Conservation (phyloP, 2,113 vertebrate species). For the Mustela lutreola region DNA sequence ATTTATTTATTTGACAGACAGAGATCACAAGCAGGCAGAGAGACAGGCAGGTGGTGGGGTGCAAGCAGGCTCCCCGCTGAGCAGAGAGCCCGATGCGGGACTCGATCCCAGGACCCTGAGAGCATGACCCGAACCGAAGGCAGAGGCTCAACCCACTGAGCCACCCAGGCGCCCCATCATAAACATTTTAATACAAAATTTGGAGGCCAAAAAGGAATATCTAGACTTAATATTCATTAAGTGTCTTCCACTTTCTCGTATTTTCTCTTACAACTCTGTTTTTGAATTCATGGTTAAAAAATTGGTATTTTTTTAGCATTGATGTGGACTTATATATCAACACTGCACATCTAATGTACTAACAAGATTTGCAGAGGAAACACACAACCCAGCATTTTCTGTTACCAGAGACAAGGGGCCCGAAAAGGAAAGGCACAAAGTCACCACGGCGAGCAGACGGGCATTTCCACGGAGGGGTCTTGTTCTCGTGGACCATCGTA, state of each 20-base stretch:
- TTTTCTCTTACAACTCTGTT: not conserved
- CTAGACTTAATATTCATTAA: not conserved
- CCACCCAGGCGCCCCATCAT: too few species aligned
- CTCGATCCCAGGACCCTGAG: too few species aligned
- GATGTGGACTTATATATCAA: not conserved
- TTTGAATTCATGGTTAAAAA: not conserved
- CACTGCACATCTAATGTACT: fast-evolving
- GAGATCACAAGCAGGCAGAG: too few species aligned
- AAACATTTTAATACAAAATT: not conserved
- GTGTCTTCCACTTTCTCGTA: not conserved
- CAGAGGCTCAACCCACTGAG: too few species aligned
- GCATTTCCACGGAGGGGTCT: not conserved
- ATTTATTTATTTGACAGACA: too few species aligned
- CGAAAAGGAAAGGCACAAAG: fast-evolving
- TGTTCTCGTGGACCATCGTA: not conserved
- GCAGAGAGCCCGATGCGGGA: too few species aligned
- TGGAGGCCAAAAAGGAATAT: not conserved
- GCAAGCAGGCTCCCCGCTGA: too few species aligned
- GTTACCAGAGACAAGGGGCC: fast-evolving
- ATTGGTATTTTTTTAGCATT: too few species aligned
- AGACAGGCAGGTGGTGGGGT: too few species aligned
- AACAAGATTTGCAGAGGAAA: not conserved
- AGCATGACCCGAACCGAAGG: too few species aligned
- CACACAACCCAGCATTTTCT: fast-evolving
- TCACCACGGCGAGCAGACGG: fast-evolving